Percentiles rank a stretch among this genome's conserved stretches.
Evolutionary conservation across 1,140 invertebrate species (phyloP).

Genomic region (Lordiphosa clarofinis): DNA sequence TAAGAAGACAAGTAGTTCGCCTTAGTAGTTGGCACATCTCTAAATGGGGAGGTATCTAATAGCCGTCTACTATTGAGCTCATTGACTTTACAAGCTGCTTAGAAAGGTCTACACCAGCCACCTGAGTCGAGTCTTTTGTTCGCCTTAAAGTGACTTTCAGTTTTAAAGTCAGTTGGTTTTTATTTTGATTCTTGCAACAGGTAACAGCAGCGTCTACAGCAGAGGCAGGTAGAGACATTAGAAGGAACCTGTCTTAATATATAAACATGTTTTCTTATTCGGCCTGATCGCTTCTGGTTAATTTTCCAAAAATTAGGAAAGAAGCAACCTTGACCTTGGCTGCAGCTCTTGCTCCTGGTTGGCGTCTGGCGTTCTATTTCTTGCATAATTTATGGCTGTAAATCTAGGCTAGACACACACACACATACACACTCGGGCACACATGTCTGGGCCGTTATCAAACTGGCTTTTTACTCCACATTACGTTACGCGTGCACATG

Average conservation of each 20-base stretch:
- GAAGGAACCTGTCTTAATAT: conserved; percentile 30
- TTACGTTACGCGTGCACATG: conserved; percentile 57
- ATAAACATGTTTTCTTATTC: conserved; percentile 19
- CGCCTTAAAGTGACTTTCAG: conserved; percentile 62
- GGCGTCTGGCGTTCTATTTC: conserved; percentile 42
- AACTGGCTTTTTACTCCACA: conserved; percentile 61
- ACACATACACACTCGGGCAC: conserved; percentile 16
- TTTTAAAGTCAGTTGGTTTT: conserved; percentile 29
- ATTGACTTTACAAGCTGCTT: conserved; percentile 70
- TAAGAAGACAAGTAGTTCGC: too few relatives aligned
- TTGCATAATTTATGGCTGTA: conserved; percentile 74
- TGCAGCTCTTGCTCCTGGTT: conserved; percentile 32
- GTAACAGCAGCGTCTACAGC: conserved; percentile 9
- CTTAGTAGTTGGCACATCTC: too few relatives aligned
- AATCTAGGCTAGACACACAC: conserved; percentile 66
- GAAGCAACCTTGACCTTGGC: conserved; percentile 47
- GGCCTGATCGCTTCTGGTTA: conserved; percentile 14
- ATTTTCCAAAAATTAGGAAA: conserved; percentile 1
- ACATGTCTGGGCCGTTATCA: conserved; percentile 54
- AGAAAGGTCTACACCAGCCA: conserved; percentile 21
- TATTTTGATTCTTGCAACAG: conserved; percentile 29
- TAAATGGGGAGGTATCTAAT: background rate
- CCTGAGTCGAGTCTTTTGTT: conserved; percentile 24
- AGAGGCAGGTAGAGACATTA: conserved; percentile 28
- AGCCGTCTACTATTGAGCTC: conserved; percentile 27